phyloP scores from a whole-genome alignment of 2,797 vertebrate species.

The Cossypha heuglini region DNA sequence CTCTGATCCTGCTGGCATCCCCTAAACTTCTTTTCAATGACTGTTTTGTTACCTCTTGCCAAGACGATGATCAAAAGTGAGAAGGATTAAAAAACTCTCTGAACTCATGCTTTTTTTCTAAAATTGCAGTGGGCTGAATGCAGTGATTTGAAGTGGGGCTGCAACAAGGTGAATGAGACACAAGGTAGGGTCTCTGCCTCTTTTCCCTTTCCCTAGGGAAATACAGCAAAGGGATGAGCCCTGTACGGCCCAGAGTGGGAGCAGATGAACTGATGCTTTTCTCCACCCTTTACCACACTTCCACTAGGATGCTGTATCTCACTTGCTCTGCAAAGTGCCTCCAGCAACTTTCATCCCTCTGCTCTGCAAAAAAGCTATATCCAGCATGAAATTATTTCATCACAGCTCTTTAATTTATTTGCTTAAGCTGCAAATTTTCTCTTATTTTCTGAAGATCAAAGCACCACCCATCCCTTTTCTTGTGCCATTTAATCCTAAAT shows the following conservation, averaged over 20 bases:
- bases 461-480: not conserved
- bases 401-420: not conserved
- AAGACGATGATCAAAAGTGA: not conserved
- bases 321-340: not conserved
- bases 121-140: not conserved
- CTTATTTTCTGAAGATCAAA: not conserved
- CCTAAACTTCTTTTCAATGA: not conserved
- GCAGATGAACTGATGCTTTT: not conserved
- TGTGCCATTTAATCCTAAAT: not conserved
- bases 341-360: not conserved
- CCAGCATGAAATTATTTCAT: not conserved
- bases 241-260: not conserved
- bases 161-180: not conserved
- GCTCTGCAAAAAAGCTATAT: not conserved
- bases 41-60: not conserved
- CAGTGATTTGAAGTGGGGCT: not conserved
- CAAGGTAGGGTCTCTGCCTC: fast-evolving
- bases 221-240: not conserved
- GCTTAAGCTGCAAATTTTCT: not conserved
- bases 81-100: not conserved
- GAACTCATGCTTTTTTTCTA: not conserved
- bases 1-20: not conserved
- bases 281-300: not conserved
- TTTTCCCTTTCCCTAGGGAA: not conserved
- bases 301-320: not conserved